Percentiles rank a stretch among this genome's conserved stretches.
These are phyloP conservation scores for Tichodroma muraria DNA, from an alignment of 2,113 vertebrate genomes.

Conservation along the genomic window DNA sequence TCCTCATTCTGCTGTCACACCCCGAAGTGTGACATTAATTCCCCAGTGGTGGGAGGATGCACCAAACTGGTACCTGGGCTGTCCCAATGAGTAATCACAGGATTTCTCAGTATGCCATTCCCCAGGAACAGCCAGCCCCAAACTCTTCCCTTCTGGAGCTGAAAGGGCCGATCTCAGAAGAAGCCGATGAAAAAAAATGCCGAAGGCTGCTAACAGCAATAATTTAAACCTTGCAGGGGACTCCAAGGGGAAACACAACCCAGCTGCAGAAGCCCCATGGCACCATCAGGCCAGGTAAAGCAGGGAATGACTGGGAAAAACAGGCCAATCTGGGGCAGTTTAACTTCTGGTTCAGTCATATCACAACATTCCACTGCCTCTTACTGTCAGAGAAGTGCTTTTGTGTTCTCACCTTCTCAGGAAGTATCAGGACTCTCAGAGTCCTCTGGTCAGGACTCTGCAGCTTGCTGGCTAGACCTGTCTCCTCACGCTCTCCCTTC, in stretches of 20 bases:
- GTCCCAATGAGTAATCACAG: neutral
- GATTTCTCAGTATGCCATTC: neutral
- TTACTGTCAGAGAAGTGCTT: neutral
- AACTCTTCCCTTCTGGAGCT: neutral
- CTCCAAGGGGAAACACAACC: neutral
- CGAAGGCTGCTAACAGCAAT: neutral
- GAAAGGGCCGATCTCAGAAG: neutral
- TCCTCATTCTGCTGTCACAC: neutral
- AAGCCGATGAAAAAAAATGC: neutral
- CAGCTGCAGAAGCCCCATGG: neutral
- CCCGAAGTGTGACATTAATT: neutral
- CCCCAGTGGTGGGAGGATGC: neutral
- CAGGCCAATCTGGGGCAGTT: neutral
- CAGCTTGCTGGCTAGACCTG: neutral
- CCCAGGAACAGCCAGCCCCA: neutral
- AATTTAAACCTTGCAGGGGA: neutral
- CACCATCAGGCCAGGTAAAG: neutral
- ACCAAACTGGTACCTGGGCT: fast-evolving
- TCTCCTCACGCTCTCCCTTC: neutral
- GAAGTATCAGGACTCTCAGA: no score
- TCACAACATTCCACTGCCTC: fast-evolving
- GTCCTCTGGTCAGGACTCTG: neutral
- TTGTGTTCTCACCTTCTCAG: neutral
- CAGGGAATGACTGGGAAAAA: neutral
- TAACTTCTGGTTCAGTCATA: neutral